Conservation (phyloP, 2,797 vertebrate genomes). For the Helostoma temminkii region DNA sequence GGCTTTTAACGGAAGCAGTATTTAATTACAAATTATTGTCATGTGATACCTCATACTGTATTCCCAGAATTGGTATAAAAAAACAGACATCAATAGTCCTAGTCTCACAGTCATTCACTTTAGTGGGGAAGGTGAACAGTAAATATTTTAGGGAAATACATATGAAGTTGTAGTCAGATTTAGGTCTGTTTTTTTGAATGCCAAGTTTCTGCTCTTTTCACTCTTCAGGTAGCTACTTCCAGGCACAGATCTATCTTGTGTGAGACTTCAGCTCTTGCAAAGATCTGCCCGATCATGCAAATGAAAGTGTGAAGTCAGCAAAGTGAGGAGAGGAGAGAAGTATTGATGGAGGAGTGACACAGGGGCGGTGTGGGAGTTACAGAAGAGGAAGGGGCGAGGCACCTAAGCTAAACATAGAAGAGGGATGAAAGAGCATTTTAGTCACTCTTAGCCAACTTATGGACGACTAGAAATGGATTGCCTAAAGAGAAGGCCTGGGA, state of each 20-base stretch:
- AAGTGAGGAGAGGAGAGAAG: constrained; percentile 24
- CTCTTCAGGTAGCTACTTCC: constrained; percentile 65
- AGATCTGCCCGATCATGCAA: constrained; percentile 49
- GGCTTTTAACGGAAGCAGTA: constrained; percentile 18
- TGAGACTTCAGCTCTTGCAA: constrained; percentile 36
- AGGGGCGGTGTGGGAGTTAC: constrained; percentile 11
- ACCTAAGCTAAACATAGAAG: constrained; percentile 5
- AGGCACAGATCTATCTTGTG: constrained; percentile 43
- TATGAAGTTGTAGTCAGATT: neutral
- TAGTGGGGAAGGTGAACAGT: neutral
- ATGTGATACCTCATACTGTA: constrained; percentile 52
- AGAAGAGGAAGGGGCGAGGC: constrained; percentile 34
- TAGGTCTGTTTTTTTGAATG: constrained; percentile 54
- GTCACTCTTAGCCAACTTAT: neutral
- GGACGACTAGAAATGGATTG: constrained; percentile 23
- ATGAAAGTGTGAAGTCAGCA: constrained; percentile 36
- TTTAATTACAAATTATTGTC: constrained; percentile 26
- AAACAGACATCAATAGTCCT: constrained; percentile 37
- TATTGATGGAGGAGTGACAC: constrained; percentile 25
- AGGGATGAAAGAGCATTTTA: constrained; percentile 4
- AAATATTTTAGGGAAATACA: neutral
- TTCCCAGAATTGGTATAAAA: constrained; percentile 45
- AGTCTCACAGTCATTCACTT: constrained; percentile 8
- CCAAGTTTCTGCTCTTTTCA: constrained; percentile 77
- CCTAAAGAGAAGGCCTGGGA: constrained; percentile 12